Conservation (phyloP, 1,140 invertebrate species). For the Eupeodes corollae region DNA sequence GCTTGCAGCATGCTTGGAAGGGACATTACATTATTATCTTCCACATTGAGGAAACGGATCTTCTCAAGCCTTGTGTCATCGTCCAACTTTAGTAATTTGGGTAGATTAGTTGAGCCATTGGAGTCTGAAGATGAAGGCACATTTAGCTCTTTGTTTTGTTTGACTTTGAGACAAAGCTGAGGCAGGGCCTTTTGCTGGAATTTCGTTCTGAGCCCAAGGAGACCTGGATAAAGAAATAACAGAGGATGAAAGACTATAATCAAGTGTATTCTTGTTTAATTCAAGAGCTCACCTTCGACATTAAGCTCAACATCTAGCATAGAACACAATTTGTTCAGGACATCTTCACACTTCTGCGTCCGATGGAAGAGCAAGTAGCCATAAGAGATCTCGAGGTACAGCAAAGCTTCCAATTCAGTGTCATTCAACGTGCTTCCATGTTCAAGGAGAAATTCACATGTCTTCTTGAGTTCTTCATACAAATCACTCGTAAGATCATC, state of each 20-base stretch:
- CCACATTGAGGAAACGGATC: constrained; percentile 56
- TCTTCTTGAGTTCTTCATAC: constrained; percentile 47
- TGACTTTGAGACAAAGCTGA: constrained; percentile 57
- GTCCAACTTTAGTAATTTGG: constrained; percentile 56
- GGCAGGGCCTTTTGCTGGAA: constrained; percentile 72
- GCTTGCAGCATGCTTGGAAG: constrained; percentile 67
- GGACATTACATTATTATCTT: constrained; percentile 41
- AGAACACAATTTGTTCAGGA: constrained; percentile 50
- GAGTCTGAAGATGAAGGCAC: constrained; percentile 38
- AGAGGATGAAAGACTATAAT: too few species aligned
- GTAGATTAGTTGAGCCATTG: constrained; percentile 40
- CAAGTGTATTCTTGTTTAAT: constrained; percentile 2
- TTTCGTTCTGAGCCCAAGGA: constrained; percentile 78
- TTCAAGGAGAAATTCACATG: constrained; percentile 44
- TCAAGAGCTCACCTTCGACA: constrained; percentile 14
- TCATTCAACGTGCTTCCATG: constrained; percentile 34
- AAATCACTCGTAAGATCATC: constrained; percentile 58
- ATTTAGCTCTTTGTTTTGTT: constrained; percentile 23
- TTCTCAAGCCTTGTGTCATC: constrained; percentile 76
- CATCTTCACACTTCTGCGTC: constrained; percentile 52
- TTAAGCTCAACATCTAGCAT: constrained; percentile 53
- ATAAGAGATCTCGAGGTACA: constrained; percentile 63
- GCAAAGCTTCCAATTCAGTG: constrained; percentile 46
- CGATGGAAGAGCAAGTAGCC: constrained; percentile 64
- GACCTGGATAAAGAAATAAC: constrained; percentile 39